Conservation (phyloP, 2,113 vertebrate genomes). For the Erythrocercus mccallii region DNA sequence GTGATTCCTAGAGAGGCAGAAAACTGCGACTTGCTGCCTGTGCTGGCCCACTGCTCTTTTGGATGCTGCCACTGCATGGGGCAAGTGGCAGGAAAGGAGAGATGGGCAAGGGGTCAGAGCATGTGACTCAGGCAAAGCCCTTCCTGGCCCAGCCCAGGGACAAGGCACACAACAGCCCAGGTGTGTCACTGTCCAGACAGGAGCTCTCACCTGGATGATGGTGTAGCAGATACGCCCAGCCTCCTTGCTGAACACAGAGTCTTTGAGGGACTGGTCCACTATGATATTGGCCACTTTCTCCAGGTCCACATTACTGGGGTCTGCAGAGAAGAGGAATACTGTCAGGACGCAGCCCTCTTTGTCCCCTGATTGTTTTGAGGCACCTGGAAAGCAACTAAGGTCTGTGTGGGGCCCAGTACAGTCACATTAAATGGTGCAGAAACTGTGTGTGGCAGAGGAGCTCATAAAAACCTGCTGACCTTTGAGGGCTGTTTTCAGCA, state of each 20-base stretch:
- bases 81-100: too few relatives aligned
- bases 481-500: slow-evolving; percentile 96
- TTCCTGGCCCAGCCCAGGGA: background rate
- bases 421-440: background rate
- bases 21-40: background rate
- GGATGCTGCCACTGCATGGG: background rate
- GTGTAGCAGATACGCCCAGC: slow-evolving; percentile 93
- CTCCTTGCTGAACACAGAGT: slow-evolving; percentile 93
- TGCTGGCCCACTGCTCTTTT: background rate
- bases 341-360: background rate
- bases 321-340: slow-evolving; percentile 64
- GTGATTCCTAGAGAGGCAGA: background rate
- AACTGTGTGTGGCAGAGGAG: background rate
- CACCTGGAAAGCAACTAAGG: background rate
- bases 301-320: slow-evolving; percentile 87
- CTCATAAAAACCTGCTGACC: slow-evolving; percentile 57
- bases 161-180: background rate
- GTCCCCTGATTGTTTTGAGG: background rate
- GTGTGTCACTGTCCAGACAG: accelerated
- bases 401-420: background rate
- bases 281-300: slow-evolving; percentile 89
- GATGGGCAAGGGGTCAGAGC: too few relatives aligned
- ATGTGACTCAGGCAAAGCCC: background rate
- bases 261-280: slow-evolving; percentile 91
- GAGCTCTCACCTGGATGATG: slow-evolving; percentile 85